Percentiles rank a stretch among this genome's conserved stretches.
Evolutionary conservation across 2,113 vertebrate genomes (phyloP).

Genomic region (Platysternon megacephalum): DNA sequence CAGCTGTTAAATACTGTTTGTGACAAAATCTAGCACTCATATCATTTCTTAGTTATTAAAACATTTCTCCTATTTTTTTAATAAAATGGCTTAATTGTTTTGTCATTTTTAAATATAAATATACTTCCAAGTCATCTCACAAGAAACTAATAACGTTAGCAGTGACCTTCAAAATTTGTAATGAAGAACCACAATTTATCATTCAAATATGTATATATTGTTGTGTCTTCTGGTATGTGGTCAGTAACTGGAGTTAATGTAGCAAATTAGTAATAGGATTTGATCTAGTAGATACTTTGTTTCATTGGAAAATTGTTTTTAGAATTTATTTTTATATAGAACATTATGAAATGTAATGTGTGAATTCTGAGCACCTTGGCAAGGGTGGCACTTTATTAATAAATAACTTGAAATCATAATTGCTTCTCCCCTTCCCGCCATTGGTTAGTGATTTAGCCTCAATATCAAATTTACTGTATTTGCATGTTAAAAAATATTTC

Average conservation of each 20-base stretch:
- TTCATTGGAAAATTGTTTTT: not conserved
- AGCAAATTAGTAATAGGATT: not conserved
- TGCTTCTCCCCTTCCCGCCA: not conserved
- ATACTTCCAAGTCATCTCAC: not conserved
- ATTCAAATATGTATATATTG: not conserved
- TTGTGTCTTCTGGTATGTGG: not conserved
- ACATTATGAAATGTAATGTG: not conserved
- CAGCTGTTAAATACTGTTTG: not conserved
- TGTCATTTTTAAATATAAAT: not conserved
- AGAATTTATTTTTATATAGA: not conserved
- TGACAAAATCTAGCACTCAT: not conserved
- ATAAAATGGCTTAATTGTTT: not conserved
- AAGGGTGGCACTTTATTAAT: not conserved
- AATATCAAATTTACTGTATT: not conserved
- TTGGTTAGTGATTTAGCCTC: not conserved
- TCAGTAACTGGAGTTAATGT: not conserved
- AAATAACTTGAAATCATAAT: not conserved
- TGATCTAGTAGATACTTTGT: not conserved
- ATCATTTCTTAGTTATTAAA: not conserved
- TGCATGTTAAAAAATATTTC: not conserved
- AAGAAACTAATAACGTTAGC: not conserved
- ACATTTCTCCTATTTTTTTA: not conserved
- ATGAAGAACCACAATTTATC: not conserved
- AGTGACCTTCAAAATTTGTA: not conserved
- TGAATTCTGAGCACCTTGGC: not conserved